Evolutionary conservation across 2,113 vertebrate species (phyloP), one percentile per base, ranked within the genome.

Genomic region (Ceyx melanurus): DNA sequence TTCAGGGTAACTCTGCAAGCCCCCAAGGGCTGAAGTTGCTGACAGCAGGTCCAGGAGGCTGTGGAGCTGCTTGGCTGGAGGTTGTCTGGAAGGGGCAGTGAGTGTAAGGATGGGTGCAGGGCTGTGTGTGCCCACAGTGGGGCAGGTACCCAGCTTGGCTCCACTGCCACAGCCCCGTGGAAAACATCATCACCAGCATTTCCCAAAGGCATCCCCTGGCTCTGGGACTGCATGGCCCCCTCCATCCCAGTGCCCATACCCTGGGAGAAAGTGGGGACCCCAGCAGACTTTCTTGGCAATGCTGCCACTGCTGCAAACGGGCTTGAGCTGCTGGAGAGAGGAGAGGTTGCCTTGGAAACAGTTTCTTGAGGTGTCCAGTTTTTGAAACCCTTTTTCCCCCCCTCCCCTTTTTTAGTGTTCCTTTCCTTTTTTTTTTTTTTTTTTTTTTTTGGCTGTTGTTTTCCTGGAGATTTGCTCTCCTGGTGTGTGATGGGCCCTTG

Each of bases 341-440:
- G 82, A 94, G 92, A 46, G 16, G 97, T 98, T 97, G 96, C 95
- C 95, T 97, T 96, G 96, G 97, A 97, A 97, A 98, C 97, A 88
- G 68, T 87, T 96, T 96, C 97, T 97, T 97, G 96, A 97, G 97
- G 96, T 95, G 97, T 97, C 97, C 97, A 97, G 96, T 97, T 97
- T 97, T 97, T 93, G 91, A 97, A 97, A 97, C 95, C 76, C 73
- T 62, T 81, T 91, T 91, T 93, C 60, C 37, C 64, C 31, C 88
- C 64, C 35, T 33, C 45, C 35, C 45, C 77, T 89, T 68, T 60
- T 78, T 90, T 61, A 37, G 15, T 0, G 37, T 72, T 95, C 22
- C 25, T 37, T 35, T 78, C 94, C 74, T 31, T 31, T 88, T 95
- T 68, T 94, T 90, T 57, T 87, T n/a, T n/a, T n/a, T 31, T 31